Conservation (phyloP, 2,797 vertebrate species). For the Sparus aurata region DNA sequence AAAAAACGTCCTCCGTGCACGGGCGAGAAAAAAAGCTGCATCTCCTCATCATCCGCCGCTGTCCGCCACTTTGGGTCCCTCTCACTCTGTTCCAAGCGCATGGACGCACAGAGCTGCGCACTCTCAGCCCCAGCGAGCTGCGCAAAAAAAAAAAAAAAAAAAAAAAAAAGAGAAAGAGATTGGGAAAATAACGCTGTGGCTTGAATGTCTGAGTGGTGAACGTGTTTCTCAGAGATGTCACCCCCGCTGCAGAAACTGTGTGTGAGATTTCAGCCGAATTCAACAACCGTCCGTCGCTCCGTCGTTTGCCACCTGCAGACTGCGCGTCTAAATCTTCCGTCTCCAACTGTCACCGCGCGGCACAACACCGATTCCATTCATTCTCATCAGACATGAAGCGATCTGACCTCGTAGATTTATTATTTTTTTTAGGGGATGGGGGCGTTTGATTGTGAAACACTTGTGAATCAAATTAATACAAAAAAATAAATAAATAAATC, state of each 20-base stretch:
- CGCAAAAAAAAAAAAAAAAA: slow-evolving; percentile 39
- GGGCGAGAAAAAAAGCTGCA: slow-evolving; percentile 8
- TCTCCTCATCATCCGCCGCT: slow-evolving; percentile 33
- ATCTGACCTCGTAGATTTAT: slow-evolving; percentile 73
- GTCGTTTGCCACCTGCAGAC: slow-evolving; percentile 51
- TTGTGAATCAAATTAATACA: slow-evolving; percentile 17
- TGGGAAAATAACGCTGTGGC: not conserved
- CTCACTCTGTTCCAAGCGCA: slow-evolving; percentile 51
- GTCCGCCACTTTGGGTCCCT: slow-evolving; percentile 59
- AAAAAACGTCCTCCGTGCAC: slow-evolving; percentile 32
- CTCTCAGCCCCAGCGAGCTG: slow-evolving; percentile 36
- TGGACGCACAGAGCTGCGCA: slow-evolving; percentile 59
- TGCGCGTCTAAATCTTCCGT: not conserved
- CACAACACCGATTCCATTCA: slow-evolving; percentile 74
- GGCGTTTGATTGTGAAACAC: slow-evolving; percentile 55
- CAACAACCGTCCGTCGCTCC: not conserved
- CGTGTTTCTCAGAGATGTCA: not conserved
- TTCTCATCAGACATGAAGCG: slow-evolving; percentile 85
- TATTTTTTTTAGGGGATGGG: too few species aligned
- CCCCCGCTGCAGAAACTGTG: not conserved
- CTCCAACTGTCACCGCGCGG: slow-evolving; percentile 34
- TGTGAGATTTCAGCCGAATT: not conserved
- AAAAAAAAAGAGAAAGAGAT: too few species aligned
- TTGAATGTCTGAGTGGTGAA: not conserved
- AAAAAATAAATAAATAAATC: slow-evolving; percentile 1